Evolutionary conservation across 1,140 invertebrate species (phyloP).

Genomic region (Trachymyrmex septentrionalis): DNA sequence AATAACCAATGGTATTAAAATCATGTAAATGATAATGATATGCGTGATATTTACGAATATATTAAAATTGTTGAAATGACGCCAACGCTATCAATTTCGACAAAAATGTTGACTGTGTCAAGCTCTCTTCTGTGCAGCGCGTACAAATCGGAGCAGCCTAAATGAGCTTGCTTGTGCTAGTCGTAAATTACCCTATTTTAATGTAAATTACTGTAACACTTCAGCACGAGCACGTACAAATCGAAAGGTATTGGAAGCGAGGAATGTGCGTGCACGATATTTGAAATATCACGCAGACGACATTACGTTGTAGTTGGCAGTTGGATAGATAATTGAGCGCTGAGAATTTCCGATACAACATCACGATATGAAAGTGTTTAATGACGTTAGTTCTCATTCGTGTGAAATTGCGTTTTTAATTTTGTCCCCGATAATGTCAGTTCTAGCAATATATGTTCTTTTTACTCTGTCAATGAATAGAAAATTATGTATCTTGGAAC

Average conservation of each 20-base stretch:
- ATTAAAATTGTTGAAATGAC: constrained; percentile 44
- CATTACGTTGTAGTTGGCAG: constrained; percentile 31
- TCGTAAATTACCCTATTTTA: constrained; percentile 60
- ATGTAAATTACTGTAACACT: constrained; percentile 57
- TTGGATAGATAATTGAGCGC: constrained; percentile 43
- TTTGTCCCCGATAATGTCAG: not conserved
- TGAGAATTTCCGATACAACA: constrained; percentile 25
- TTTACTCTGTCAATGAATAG: not conserved
- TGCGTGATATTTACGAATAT: constrained; percentile 7
- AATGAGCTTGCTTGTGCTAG: constrained; percentile 47
- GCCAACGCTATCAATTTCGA: constrained; percentile 25
- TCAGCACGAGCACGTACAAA: constrained; percentile 46
- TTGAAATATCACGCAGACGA: constrained; percentile 44
- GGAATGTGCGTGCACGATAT: constrained; percentile 42
- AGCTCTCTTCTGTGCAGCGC: not conserved
- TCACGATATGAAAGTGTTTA: constrained; percentile 16
- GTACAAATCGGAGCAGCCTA: constrained; percentile 28
- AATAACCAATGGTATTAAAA: constrained; percentile 25
- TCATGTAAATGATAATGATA: constrained; percentile 31
- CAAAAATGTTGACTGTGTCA: constrained; percentile 7
- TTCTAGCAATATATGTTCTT: not conserved
- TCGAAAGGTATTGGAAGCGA: constrained; percentile 57
- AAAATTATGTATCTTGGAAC: not conserved
- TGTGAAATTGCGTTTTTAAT: constrained; percentile 20
- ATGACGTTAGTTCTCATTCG: not conserved